phyloP scores from a whole-genome alignment of 2,888 invertebrate genomes.

The Sarcophaga carnaria region DNA sequence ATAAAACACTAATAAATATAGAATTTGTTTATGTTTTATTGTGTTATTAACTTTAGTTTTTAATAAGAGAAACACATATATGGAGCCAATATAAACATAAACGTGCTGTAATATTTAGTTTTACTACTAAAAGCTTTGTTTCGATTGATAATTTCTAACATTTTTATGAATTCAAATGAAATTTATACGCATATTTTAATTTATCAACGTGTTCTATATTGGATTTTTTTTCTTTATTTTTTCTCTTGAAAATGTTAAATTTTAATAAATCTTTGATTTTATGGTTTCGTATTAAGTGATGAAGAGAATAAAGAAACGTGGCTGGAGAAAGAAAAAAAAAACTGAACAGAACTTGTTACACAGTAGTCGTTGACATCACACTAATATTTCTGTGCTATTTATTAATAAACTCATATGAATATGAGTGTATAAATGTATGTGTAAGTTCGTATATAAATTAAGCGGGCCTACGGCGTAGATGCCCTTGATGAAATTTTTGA shows the following conservation, averaged over 20 bases:
- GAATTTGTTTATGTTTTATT: neutral
- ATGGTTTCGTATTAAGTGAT: constrained; percentile 32
- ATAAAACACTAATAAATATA: neutral
- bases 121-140: constrained; percentile 27
- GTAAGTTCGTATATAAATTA: neutral
- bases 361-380: constrained; percentile 60
- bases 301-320: neutral
- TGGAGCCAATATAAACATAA: neutral
- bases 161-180: constrained; percentile 32
- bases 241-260: neutral
- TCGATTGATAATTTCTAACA: constrained; percentile 45
- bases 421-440: neutral
- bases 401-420: constrained; percentile 12
- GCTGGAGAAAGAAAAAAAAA: no score
- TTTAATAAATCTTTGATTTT: constrained; percentile 58
- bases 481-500: constrained; percentile 57
- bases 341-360: constrained; percentile 50
- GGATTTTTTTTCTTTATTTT: neutral
- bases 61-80: neutral
- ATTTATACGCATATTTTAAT: neutral
- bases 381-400: constrained; percentile 41
- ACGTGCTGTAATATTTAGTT: neutral
- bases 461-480: neutral
- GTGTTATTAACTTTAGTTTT: neutral
- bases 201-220: neutral